phyloP scores from a whole-genome alignment of 2,797 vertebrate species.

The Acanthiza pusilla region DNA sequence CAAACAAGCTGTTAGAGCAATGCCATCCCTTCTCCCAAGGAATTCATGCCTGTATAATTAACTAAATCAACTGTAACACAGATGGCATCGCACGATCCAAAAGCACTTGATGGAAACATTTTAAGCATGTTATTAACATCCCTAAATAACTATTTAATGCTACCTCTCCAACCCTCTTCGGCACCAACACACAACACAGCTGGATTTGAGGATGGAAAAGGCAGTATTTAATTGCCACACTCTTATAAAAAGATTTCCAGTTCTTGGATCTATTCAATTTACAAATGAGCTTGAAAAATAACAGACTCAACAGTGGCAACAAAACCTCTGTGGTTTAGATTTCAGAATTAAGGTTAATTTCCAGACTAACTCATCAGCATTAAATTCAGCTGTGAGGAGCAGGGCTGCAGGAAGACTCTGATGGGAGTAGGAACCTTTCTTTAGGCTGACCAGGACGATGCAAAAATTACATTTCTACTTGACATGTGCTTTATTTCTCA shows the following conservation, averaged over 20 bases:
- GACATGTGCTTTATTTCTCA: not conserved
- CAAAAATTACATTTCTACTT: not conserved
- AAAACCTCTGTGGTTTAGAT: not conserved
- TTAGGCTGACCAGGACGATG: not conserved
- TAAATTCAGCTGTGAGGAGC: not conserved
- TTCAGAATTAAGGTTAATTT: not conserved
- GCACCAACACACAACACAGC: conserved; percentile 57
- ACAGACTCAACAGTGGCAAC: not conserved
- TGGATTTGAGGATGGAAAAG: conserved; percentile 25
- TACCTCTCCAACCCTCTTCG: not conserved
- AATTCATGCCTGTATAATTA: conserved; percentile 45
- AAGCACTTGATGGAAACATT: conserved; percentile 10
- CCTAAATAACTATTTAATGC: conserved; percentile 48
- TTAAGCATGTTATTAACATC: conserved; percentile 43
- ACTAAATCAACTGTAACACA: conserved; percentile 53
- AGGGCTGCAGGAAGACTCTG: not conserved
- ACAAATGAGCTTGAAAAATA: conserved; percentile 31
- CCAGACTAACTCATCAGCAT: not conserved
- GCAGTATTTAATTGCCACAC: not conserved
- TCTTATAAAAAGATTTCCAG: not conserved
- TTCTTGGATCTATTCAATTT: conserved; percentile 32
- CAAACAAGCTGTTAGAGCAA: not conserved
- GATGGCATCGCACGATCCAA: conserved; percentile 31
- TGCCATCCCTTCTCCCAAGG: not conserved
- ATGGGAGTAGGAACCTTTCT: not conserved